phyloP scores from a whole-genome alignment of 2,888 invertebrate species.

The Allophyes oxyacanthae region DNA sequence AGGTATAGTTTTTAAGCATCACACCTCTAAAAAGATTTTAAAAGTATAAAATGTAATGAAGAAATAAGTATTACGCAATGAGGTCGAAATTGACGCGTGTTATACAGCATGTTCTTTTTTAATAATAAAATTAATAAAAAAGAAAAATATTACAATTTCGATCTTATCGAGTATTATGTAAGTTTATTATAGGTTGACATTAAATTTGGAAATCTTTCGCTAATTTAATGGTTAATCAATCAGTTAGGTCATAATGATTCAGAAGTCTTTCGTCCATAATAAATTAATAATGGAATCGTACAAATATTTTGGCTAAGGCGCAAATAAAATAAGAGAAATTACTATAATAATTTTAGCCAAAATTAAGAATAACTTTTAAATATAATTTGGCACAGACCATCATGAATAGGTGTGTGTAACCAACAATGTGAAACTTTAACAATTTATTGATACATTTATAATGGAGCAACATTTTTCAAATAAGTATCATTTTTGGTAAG shows the following conservation, averaged over 20 bases:
- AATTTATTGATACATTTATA: constrained; percentile 17
- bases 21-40: constrained; percentile 56
- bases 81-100: constrained; percentile 16
- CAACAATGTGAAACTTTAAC: constrained; percentile 38
- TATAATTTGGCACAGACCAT: constrained; percentile 62
- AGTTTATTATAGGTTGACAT: constrained; percentile 20
- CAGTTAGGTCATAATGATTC: not conserved
- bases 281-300: constrained; percentile 32
- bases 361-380: constrained; percentile 33
- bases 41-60: constrained; percentile 40
- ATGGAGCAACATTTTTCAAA: not conserved
- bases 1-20: constrained; percentile 64
- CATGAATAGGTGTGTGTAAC: constrained; percentile 13
- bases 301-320: constrained; percentile 42
- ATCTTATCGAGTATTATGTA: constrained; percentile 17
- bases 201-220: constrained; percentile 34
- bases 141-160: constrained; percentile 6
- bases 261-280: constrained; percentile 9
- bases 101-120: constrained; percentile 6
- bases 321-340: constrained; percentile 30
- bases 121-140: not conserved
- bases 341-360: constrained; percentile 27
- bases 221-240: constrained; percentile 24
- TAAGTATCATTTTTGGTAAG: not conserved
- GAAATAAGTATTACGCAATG: constrained; percentile 10